These are phyloP conservation scores for Lysandra bellargus DNA, from an alignment of 2,888 invertebrate genomes.

Conservation along the genomic window DNA sequence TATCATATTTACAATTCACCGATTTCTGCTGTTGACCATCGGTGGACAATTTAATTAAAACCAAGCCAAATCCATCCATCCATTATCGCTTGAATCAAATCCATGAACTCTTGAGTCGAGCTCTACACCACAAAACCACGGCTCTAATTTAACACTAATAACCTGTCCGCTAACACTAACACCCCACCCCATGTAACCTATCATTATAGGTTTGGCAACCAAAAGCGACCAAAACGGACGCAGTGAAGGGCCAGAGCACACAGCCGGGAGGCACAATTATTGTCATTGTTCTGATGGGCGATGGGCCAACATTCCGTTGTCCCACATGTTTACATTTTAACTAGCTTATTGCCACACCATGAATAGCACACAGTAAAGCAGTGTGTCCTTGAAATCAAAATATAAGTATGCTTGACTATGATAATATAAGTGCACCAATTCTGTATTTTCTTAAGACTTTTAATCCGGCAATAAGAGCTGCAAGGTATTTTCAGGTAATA, in stretches of 20 bases:
- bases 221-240: conserved; percentile 53
- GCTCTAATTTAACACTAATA: background rate
- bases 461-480: too few species aligned
- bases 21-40: too few species aligned
- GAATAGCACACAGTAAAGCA: background rate
- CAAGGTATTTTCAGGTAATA: too few species aligned
- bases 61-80: too few species aligned
- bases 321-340: conserved; percentile 35
- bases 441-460: too few species aligned
- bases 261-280: conserved; percentile 65
- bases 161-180: conserved; percentile 43
- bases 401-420: too few species aligned
- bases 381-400: background rate
- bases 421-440: too few species aligned
- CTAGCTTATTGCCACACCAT: background rate
- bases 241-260: conserved; percentile 79
- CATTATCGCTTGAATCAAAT: background rate
- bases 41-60: too few species aligned
- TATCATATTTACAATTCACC: background rate
- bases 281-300: conserved; percentile 54
- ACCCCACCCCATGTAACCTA: conserved; percentile 49
- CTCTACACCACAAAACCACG: background rate
- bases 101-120: background rate
- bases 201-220: conserved; percentile 74
- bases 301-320: conserved; percentile 40